phyloP scores from a whole-genome alignment of 64 coral and sea anemone genomes.

The Astreopora myriophthalma region DNA sequence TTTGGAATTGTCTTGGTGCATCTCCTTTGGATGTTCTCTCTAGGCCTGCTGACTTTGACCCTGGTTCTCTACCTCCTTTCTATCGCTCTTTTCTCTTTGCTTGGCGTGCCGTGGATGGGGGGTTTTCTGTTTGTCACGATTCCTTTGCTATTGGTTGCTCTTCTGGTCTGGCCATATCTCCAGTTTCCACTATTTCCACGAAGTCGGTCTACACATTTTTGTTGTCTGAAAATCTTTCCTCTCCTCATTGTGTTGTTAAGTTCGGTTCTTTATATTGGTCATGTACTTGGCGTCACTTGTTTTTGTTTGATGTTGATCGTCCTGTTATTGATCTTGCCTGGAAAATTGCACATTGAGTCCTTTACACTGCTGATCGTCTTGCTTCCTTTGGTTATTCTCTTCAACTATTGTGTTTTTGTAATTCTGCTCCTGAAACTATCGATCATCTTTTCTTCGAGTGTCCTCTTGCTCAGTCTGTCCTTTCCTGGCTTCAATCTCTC shows the following conservation, averaged over 20 bases:
- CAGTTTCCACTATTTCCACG: not conserved
- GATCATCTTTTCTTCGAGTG: not conserved
- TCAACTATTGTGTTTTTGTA: not conserved
- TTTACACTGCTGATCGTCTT: not conserved
- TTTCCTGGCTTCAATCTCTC: not conserved
- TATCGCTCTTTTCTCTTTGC: not conserved
- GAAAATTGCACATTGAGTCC: not conserved
- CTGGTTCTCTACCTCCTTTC: not conserved
- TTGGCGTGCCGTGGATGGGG: not conserved
- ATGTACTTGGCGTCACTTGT: not conserved
- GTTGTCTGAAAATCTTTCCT: not conserved
- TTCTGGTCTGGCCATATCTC: not conserved
- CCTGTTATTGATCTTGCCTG: slow-evolving; percentile 7
- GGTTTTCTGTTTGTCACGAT: not conserved
- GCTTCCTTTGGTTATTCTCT: not conserved
- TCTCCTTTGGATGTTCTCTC: not conserved
- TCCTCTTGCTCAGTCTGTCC: not conserved
- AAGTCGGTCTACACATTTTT: not conserved
- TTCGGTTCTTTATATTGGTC: not conserved
- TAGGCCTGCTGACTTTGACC: not conserved
- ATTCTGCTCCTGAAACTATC: not conserved
- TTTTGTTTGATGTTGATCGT: not conserved
- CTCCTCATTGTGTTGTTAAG: not conserved
- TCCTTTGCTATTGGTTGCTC: not conserved
- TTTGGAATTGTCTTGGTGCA: not conserved